Base-by-base conservation (phyloP, 2,888 invertebrate genomes). In the Hemithea aestivaria region DNA sequence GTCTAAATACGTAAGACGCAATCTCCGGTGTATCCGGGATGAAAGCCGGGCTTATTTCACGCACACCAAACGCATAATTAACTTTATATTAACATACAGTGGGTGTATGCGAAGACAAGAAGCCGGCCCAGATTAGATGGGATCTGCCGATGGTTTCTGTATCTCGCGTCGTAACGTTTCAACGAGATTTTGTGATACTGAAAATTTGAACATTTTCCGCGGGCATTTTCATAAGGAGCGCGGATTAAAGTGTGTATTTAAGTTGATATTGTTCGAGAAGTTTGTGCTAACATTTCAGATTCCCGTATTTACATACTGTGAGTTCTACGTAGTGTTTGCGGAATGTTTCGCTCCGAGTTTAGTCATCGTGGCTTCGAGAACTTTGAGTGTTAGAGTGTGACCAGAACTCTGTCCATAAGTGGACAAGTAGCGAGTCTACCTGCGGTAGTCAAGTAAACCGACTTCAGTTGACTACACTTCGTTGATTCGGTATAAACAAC, bases 61-160 rank as follows among this genome's bases (percentile, higher is more conserved):
- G 74, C 73, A 70, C 67, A 66, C 67, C 58, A 75, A 79, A 77
- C 74, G 72, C 73, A 80, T 79, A 82, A 81, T 81, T 81, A 81
- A 79, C 74, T 70, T 73, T 71, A 57, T 72, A 77, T 79, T 77
- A 77, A 71, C 78, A 73, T 73, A 73, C 58, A 58, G 55, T 47
- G 39, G 45, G 10, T 49, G 40, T 44, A 39, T 36, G 44, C 36
- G 36, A 36, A 44, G 45, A 56, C 54, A 55, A 61, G 53, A 57
- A 54, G 54, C 48, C 48, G 46, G 45, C 47, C 51, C 46, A 65
- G 72, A 69, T 73, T 69, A 67, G 51, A 69, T 57, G 55, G 59
- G 63, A 64, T 62, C 43, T 52, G 8, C 45, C 49, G 53, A 62
- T 60, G 64, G 60, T 58, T 40, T 27, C 35, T 34, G 20, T 26